Evolutionary conservation across 2,113 vertebrate genomes (phyloP), one percentile per base, ranked within the genome.

Genomic region (Collichthys lucidus): DNA sequence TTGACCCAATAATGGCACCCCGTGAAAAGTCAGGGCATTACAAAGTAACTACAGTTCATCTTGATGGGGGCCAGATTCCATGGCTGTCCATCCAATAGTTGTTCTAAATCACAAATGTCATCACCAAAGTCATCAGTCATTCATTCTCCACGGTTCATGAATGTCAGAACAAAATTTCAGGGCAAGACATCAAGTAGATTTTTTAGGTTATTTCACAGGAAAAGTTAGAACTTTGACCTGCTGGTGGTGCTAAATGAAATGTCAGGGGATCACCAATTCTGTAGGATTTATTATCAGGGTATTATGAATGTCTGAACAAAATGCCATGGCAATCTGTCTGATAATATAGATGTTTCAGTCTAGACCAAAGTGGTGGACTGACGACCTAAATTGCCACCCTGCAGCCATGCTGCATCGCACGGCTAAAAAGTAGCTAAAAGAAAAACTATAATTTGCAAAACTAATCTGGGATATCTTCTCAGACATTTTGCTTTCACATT

Each of bases 401-500:
- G 44, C 11, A 46, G 11, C 44, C 12, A 46, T 8, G 5, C 8
- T 11, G 16, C 47, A n/a, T 50, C 6, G 40, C 24, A 49, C 20
- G 0, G 5, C 44, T 26, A 44, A 31, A 69, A 74, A 60, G 35
- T 12, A 8, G 14, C 24, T 53, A 42, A 22, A 56, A 75, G 61
- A 49, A 63, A 59, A 49, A 40, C 12, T 19, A n/a, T 8, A 4
- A 35, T 73, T 82, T 26, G 16, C 9, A 22, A 71, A 77, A 61
- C 17, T 42, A 56, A 68, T 6, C 22, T 9, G 40, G 20, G 61
- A 53, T 29, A 60, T 79, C 24, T 62, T 47, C n/a, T 46, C 5
- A 17, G 19, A 81, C 26, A 31, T 82, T 63, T 55, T 31, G 15
- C 63, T 22, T 19, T 24, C 16, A 60, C 64, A 59, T 74, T 64